Evolutionary conservation across 1,140 invertebrate genomes (phyloP).

Genomic region (Drosophila sulfurigaster): DNA sequence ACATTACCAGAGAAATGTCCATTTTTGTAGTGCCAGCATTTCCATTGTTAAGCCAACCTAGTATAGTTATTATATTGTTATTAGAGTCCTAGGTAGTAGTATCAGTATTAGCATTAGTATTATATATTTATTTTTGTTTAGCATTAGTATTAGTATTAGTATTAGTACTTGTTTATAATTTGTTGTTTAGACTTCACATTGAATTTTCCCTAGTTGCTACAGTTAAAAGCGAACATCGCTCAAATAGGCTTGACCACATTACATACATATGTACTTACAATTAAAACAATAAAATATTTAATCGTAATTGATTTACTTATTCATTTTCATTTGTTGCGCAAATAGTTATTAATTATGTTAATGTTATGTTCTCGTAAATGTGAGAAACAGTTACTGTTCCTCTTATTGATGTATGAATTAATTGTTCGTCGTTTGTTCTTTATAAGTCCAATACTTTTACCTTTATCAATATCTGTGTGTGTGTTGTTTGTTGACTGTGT

Average conservation of each 20-base stretch:
- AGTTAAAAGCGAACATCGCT: conserved; percentile 84
- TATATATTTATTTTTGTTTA: not conserved
- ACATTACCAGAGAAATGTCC: conserved; percentile 1
- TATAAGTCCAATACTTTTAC: conserved; percentile 76
- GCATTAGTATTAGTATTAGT: not conserved
- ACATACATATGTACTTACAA: conserved; percentile 54
- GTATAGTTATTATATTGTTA: conserved; percentile 18
- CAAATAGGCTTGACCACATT: conserved; percentile 72
- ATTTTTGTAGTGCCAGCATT: conserved; percentile 10
- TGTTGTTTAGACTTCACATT: conserved; percentile 65
- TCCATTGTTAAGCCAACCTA: conserved; percentile 33
- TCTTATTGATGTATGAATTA: conserved; percentile 24
- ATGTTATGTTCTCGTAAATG: conserved; percentile 43
- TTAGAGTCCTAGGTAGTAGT: conserved; percentile 30
- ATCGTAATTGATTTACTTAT: conserved; percentile 41
- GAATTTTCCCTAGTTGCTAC: conserved; percentile 66
- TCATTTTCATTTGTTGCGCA: conserved; percentile 16
- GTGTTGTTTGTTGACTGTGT: not conserved
- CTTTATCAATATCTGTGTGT: conserved; percentile 18
- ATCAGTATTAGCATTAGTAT: conserved; percentile 13
- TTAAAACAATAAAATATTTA: conserved; percentile 55
- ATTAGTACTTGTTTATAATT: conserved; percentile 38
- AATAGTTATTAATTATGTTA: conserved; percentile 17
- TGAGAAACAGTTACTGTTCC: conserved; percentile 67
- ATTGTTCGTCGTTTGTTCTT: conserved; percentile 55